Base-by-base conservation (phyloP, 2,888 invertebrate species). In the Phyto melanocephala region DNA sequence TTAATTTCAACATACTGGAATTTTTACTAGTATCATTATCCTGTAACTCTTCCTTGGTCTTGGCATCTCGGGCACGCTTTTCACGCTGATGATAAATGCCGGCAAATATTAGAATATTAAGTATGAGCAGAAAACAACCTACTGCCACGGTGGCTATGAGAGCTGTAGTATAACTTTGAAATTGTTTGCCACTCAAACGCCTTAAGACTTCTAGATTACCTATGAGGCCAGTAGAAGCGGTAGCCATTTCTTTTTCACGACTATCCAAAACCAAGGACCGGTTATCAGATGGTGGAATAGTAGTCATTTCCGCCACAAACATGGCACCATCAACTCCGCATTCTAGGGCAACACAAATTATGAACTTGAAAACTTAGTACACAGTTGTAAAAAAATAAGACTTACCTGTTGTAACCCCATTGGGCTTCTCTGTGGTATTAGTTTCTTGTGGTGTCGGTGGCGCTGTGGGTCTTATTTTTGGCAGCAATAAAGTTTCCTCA, bases 161-260 rank as follows among this genome's bases (percentile, higher is more conserved):
- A 0, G 97, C 97, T 0, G 97, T 96, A 6, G 97, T 96, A 90
- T 97, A 97, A 80, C 96, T 96, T 89, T 96, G 96, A 88, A 96
- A 96, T 87, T 96, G 96, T 80, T 95, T 95, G 70, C 89, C 90
- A n/a, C 96, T 95, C 7, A 96, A 92, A 60, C 96, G 94, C 42
- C 95, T 94, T 56, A 96, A 92, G 2, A 96, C 92, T 82, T 95
- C 95, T 87, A 94, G 93, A 84, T 95, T 95, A 71, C 94, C 90
- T 65, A 89, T 90, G 40, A 89, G 84, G 3, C 90, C 89, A 0
- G 89, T 89, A 1, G 89, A 89, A 8, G 90, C 90, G 8, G 89
- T 89, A 54, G 89, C 90, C 84, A 89, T 68, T 40, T 89, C 89
- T 60, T 89, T 90, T 84, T 87, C 89, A 0, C 85, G 90, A 0